These are phyloP conservation scores for Dicyrtoma fusca DNA, from an alignment of 2,888 invertebrate genomes.

Conservation along the genomic window DNA sequence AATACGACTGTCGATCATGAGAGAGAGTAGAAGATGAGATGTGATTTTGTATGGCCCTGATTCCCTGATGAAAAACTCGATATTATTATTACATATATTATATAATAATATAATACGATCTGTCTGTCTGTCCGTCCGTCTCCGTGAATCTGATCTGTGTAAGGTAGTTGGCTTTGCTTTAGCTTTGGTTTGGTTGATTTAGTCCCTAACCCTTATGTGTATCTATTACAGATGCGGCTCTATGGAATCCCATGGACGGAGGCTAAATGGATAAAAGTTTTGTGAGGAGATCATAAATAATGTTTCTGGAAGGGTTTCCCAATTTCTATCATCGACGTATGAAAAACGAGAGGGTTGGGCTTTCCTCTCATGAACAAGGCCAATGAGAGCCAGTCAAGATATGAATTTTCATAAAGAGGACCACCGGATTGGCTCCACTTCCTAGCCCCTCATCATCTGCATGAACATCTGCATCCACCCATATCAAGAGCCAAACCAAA, in stretches of 20 bases:
- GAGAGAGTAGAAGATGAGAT: background rate
- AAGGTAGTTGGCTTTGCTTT: background rate
- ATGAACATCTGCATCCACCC: conserved; percentile 39
- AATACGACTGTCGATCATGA: background rate
- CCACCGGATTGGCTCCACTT: conserved; percentile 32
- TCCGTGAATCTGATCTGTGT: too few species aligned
- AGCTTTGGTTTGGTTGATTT: too few species aligned
- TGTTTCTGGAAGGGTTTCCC: conserved; percentile 33
- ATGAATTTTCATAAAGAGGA: conserved; percentile 37
- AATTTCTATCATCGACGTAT: conserved; percentile 22
- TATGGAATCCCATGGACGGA: too few species aligned
- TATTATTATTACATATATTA: too few species aligned
- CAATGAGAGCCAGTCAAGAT: conserved; percentile 30
- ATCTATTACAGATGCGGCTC: too few species aligned
- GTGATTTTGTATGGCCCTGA: background rate
- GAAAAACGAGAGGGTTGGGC: conserved; percentile 31
- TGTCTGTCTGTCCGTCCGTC: too few species aligned
- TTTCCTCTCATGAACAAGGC: conserved; percentile 1
- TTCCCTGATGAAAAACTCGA: too few species aligned
- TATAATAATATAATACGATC: too few species aligned
- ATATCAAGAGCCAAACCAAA: background rate
- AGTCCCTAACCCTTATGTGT: too few species aligned
- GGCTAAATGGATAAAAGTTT: background rate
- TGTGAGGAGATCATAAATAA: conserved; percentile 33
- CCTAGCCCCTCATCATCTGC: conserved; percentile 38